Evolutionary conservation across 2,888 invertebrate genomes (phyloP).

Genomic region (Drosophila colorata): DNA sequence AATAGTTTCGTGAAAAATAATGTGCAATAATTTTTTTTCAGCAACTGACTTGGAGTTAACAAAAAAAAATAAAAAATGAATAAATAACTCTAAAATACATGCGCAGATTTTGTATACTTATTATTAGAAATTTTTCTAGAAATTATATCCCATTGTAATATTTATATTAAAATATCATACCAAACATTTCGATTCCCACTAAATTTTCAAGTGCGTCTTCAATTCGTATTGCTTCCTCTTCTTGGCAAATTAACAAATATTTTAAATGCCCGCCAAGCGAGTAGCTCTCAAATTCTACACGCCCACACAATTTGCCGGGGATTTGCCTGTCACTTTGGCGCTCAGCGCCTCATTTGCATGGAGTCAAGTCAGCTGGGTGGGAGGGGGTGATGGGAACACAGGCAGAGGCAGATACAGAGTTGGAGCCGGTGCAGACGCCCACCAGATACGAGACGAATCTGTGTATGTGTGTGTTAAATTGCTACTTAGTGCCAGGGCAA

Average conservation of each 20-base stretch:
- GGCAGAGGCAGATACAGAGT: conserved; percentile 3
- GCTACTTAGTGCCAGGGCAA: conserved; percentile 67
- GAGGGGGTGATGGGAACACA: not conserved
- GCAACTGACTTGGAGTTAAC: no score
- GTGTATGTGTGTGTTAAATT: conserved; percentile 48
- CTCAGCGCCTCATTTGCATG: conserved; percentile 40
- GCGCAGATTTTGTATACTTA: no score
- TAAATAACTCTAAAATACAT: no score
- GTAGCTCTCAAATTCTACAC: conserved; percentile 34
- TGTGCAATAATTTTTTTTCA: not conserved
- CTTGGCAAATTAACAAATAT: conserved; percentile 38
- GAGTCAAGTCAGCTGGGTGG: conserved; percentile 3
- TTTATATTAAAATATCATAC: not conserved
- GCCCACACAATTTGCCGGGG: conserved; percentile 38
- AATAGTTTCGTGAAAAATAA: not conserved
- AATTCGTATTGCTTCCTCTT: conserved; percentile 6
- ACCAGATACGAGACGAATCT: conserved; percentile 28
- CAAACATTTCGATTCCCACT: not conserved
- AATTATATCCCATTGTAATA: not conserved
- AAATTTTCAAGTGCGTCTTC: conserved; percentile 8
- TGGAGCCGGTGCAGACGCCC: conserved; percentile 31
- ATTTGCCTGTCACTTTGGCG: conserved; percentile 45
- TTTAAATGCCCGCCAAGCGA: conserved; percentile 21
- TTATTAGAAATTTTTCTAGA: no score
- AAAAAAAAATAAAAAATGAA: not conserved